Percentiles rank a stretch among this genome's conserved stretches.
These are phyloP conservation scores for Anneissia japonica DNA, from an alignment of 35 echinoderm and acorn worm genomes.

Conservation along the genomic window DNA sequence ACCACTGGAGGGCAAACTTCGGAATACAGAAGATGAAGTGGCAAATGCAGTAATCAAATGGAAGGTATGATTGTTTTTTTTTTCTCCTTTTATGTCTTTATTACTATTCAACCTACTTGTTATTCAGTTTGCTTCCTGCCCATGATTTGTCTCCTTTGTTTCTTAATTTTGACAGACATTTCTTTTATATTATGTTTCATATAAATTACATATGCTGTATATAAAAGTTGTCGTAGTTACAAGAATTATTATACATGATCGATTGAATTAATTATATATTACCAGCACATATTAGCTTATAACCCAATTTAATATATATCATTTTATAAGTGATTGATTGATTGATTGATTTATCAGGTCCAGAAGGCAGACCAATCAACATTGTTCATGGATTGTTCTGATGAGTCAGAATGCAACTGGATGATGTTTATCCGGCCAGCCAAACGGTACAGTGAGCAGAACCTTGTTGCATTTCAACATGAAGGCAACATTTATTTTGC, in stretches of 20 bases:
- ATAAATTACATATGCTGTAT: too few species aligned
- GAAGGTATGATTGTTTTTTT: too few species aligned
- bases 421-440: conserved; percentile 92
- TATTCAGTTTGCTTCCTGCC: background rate
- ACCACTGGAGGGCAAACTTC: conserved; percentile 63
- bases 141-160: background rate
- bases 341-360: conserved; percentile 30
- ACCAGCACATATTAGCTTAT: too few species aligned
- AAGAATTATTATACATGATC: too few species aligned
- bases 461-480: conserved; percentile 75
- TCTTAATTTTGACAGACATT: too few species aligned
- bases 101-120: background rate
- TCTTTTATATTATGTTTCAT: too few species aligned
- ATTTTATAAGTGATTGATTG: too few species aligned
- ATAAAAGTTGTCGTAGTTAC: too few species aligned
- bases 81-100: background rate
- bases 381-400: conserved; percentile 60
- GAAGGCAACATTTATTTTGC: conserved; percentile 85
- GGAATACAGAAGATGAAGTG: conserved; percentile 21
- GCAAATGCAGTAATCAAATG: conserved; percentile 41
- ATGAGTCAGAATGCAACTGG: conserved; percentile 90
- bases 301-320: too few species aligned
- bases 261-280: too few species aligned
- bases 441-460: conserved; percentile 76
- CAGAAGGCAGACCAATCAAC: conserved; percentile 32